Evolutionary conservation across 2,888 invertebrate genomes (phyloP).

Genomic region (Apomyelois bistriatella): DNA sequence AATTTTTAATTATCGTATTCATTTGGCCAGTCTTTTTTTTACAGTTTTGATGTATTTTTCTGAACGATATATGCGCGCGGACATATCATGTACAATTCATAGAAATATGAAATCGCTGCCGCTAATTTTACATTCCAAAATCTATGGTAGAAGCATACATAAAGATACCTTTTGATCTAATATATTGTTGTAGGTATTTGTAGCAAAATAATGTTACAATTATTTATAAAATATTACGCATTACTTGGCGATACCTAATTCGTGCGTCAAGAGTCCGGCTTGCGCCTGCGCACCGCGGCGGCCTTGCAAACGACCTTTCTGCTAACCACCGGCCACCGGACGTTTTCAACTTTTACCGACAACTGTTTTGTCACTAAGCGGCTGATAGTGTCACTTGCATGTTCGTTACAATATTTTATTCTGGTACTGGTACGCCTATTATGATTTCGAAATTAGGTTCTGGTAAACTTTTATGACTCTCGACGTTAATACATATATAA

Average conservation of each 20-base stretch:
- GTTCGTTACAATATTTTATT: neutral
- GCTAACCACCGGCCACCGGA: constrained; percentile 37
- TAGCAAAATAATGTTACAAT: neutral
- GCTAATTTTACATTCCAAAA: too few species aligned
- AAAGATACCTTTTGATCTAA: too few species aligned
- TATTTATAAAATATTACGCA: neutral
- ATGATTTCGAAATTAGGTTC: neutral
- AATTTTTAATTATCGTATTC: too few species aligned
- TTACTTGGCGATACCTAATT: constrained; percentile 1
- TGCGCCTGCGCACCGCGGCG: constrained; percentile 12
- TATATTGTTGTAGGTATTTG: too few species aligned
- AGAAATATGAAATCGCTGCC: too few species aligned
- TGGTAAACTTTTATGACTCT: neutral
- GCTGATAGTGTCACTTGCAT: neutral
- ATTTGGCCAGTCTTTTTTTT: too few species aligned
- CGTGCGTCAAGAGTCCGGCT: constrained; percentile 7
- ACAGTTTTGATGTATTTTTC: too few species aligned
- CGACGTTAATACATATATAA: too few species aligned
- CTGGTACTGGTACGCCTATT: too few species aligned
- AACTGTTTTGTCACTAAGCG: constrained; percentile 14
- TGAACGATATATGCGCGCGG: too few species aligned
- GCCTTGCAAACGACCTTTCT: constrained; percentile 53
- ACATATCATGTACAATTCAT: too few species aligned
- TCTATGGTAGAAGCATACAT: too few species aligned
- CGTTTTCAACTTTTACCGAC: constrained; percentile 50